Evolutionary conservation across 2,797 vertebrate genomes (phyloP).

Genomic region (Eleutherodactylus coqui): DNA sequence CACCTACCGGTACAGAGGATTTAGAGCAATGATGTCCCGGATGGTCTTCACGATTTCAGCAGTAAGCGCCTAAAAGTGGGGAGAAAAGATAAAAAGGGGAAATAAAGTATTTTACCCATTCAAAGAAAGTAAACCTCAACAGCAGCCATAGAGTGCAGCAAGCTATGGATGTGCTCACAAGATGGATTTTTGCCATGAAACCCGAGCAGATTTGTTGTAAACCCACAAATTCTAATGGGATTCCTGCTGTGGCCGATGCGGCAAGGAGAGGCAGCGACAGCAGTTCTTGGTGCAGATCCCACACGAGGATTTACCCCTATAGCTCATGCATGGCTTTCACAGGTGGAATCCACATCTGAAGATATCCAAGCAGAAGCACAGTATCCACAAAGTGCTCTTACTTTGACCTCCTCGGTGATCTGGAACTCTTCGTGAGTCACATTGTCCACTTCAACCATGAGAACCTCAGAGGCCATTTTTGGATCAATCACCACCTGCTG

Average conservation of each 20-base stretch:
- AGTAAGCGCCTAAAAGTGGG: conserved; percentile 81
- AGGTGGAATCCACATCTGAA: neutral
- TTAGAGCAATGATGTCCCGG: conserved; percentile 96
- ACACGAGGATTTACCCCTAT: too few relatives aligned
- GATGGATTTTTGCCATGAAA: too few relatives aligned
- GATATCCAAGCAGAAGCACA: neutral
- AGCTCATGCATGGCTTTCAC: too few relatives aligned
- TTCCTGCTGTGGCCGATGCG: too few relatives aligned
- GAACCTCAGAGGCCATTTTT: conserved; percentile 71
- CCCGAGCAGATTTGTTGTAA: too few relatives aligned
- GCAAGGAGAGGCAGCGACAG: too few relatives aligned
- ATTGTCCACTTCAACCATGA: conserved; percentile 98
- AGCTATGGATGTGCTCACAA: too few relatives aligned
- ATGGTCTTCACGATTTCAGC: conserved; percentile 99
- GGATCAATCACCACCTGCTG: conserved; percentile 75
- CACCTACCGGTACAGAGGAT: conserved; percentile 91
- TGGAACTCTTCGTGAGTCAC: conserved; percentile 93
- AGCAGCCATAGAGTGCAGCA: too few relatives aligned
- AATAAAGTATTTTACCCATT: too few relatives aligned
- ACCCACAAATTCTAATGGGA: too few relatives aligned
- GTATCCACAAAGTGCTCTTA: conserved; percentile 62
- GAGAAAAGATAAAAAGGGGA: neutral
- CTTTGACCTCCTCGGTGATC: conserved; percentile 95
- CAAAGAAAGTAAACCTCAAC: neutral
- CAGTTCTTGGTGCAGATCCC: too few relatives aligned